phyloP scores from a whole-genome alignment of 2,888 invertebrate genomes.

The Chirona hameri region DNA sequence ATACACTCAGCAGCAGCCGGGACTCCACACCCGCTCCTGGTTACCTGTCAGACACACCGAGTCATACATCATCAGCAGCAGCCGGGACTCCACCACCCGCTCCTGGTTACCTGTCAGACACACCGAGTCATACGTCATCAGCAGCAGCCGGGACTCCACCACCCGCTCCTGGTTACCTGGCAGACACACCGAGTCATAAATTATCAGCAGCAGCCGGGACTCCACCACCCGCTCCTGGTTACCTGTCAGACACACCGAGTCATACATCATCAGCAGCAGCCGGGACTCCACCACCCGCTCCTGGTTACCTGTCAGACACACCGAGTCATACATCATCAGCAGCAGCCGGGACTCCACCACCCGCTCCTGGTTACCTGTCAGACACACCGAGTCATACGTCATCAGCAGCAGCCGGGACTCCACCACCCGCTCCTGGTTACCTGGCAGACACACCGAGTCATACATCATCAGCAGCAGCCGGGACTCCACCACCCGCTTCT shows the following conservation, averaged over 20 bases:
- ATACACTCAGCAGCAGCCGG: background rate
- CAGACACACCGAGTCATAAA: too few species aligned
- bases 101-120: too few species aligned
- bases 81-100: background rate
- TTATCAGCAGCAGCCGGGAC: background rate
- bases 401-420: background rate
- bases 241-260: too few species aligned
- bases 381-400: too few species aligned
- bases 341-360: background rate
- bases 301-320: too few species aligned
- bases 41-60: too few species aligned
- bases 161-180: slow-evolving; percentile 6
- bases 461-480: background rate
- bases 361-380: too few species aligned
- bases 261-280: background rate
- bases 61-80: background rate
- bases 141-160: background rate
- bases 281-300: background rate
- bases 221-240: background rate
- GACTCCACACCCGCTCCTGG: background rate
- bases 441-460: too few species aligned
- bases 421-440: background rate
- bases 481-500: background rate
- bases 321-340: background rate
- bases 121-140: too few species aligned